Evolutionary conservation across 2,113 vertebrate species (phyloP).

Genomic region (Synodontis membranacea): DNA sequence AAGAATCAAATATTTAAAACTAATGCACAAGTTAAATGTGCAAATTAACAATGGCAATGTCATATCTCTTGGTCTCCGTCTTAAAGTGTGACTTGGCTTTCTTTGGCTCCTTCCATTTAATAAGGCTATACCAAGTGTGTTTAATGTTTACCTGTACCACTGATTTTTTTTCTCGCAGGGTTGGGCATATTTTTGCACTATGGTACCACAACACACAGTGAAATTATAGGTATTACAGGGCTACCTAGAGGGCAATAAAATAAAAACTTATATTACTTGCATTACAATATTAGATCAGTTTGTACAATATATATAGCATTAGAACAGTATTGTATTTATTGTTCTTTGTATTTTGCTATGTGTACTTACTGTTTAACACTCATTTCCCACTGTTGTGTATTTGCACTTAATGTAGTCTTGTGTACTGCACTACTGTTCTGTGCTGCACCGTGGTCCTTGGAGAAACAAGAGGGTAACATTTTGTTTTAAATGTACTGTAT

Average conservation of each 20-base stretch:
- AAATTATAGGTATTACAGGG: not conserved
- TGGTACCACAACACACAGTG: not conserved
- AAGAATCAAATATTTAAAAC: not conserved
- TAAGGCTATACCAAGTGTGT: not conserved
- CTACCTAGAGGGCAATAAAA: slow-evolving; percentile 1
- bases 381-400: not conserved
- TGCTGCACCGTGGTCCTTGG: not conserved
- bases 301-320: not conserved
- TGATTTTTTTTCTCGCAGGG: not conserved
- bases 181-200: slow-evolving; percentile 8
- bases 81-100: not conserved
- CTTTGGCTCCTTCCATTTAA: not conserved
- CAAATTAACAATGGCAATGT: not conserved
- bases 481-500: not conserved
- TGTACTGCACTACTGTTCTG: not conserved
- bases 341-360: not conserved
- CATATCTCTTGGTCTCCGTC: not conserved
- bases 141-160: not conserved
- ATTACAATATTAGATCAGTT: not conserved
- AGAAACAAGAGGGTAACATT: not conserved
- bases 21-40: not conserved
- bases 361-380: not conserved
- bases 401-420: not conserved
- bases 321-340: not conserved
- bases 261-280: not conserved